These are phyloP conservation scores for Hydrophis major DNA, from an alignment of 2,797 vertebrate species.

Conservation along the genomic window DNA sequence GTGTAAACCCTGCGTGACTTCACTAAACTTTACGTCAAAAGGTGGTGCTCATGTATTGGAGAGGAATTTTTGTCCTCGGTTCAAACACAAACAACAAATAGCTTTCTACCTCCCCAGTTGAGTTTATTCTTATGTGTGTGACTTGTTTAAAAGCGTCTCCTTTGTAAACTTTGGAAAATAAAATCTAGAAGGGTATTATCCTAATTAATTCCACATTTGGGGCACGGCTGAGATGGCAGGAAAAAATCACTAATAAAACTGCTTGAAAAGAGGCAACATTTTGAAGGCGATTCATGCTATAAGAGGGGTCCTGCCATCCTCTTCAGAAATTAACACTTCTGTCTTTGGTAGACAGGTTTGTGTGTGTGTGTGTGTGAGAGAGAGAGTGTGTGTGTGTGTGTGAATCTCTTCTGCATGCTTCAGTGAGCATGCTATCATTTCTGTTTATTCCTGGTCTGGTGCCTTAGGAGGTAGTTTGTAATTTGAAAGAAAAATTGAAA, in stretches of 20 bases:
- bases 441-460: constrained; percentile 47
- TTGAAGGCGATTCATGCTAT: constrained; percentile 31
- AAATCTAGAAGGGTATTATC: constrained; percentile 28
- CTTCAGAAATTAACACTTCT: constrained; percentile 20
- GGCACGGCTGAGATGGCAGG: constrained; percentile 43
- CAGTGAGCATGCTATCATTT: constrained; percentile 2
- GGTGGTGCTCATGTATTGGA: constrained; percentile 73
- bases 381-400: background rate
- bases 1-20: constrained; percentile 49
- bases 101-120: constrained; percentile 51
- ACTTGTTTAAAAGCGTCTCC: constrained; percentile 72
- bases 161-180: constrained; percentile 68
- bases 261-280: background rate
- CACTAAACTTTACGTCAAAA: constrained; percentile 75
- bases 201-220: constrained; percentile 41
- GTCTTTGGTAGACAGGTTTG: background rate
- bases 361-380: background rate
- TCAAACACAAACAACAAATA: constrained; percentile 23
- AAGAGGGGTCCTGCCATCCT: background rate
- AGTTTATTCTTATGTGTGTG: constrained; percentile 69
- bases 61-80: constrained; percentile 24
- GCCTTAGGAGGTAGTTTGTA: constrained; percentile 48
- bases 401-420: background rate
- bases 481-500: constrained; percentile 42
- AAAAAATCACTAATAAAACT: constrained; percentile 40